These are phyloP conservation scores for Camponotus pennsylvanicus DNA, from an alignment of 1,140 invertebrate species.

Conservation along the genomic window DNA sequence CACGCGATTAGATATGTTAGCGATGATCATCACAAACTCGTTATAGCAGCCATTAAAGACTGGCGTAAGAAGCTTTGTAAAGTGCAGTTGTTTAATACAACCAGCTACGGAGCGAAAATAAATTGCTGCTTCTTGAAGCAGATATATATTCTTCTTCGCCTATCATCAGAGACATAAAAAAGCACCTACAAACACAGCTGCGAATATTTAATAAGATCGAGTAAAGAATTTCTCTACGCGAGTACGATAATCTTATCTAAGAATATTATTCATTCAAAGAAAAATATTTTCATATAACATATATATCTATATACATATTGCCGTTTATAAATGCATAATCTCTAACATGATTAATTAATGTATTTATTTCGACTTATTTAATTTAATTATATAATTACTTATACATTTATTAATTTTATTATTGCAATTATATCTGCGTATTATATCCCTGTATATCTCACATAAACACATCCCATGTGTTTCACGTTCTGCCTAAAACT, in stretches of 20 bases:
- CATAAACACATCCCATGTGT: background rate
- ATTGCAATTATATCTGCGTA: background rate
- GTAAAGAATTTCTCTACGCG: background rate
- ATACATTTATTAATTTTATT: background rate
- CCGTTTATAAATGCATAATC: background rate
- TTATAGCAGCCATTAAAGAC: constrained; percentile 34
- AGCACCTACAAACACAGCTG: constrained; percentile 21
- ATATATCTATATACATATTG: background rate
- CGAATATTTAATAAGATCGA: constrained; percentile 45
- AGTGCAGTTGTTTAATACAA: constrained; percentile 50
- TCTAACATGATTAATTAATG: background rate
- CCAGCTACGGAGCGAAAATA: constrained; percentile 40
- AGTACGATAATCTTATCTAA: constrained; percentile 9
- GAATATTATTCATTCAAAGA: background rate
- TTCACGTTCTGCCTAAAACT: background rate
- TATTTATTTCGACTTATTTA: background rate
- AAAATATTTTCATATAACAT: background rate
- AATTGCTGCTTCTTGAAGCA: constrained; percentile 31
- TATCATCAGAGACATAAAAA: constrained; percentile 17
- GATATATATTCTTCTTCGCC: background rate
- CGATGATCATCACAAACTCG: constrained; percentile 44
- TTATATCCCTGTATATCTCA: background rate
- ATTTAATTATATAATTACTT: background rate
- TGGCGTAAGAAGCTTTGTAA: constrained; percentile 39
- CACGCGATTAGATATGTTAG: constrained; percentile 10